Conservation (phyloP, 1,140 invertebrate species). For the Ectropis grisescens region DNA sequence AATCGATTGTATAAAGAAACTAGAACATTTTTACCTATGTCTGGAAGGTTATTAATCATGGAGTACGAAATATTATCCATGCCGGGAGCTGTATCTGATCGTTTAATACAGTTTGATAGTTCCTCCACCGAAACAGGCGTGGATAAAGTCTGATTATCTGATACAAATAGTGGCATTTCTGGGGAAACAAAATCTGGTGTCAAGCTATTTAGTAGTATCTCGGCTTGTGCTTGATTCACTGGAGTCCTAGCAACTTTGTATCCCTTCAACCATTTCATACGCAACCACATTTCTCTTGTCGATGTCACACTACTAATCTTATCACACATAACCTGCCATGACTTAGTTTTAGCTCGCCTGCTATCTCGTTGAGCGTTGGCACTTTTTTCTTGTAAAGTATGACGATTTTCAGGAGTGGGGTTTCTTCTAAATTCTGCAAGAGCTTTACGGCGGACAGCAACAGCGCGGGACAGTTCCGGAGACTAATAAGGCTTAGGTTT, state of each 20-base stretch:
- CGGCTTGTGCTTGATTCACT: not conserved
- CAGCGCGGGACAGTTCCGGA: constrained; percentile 2
- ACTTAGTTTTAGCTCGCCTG: not conserved
- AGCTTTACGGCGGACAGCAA: constrained; percentile 7
- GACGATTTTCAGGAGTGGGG: constrained; percentile 2
- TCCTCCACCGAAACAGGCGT: too few relatives aligned
- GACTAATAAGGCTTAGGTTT: constrained; percentile 7
- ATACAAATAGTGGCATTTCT: not conserved
- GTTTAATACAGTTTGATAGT: too few relatives aligned
- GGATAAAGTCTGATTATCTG: too few relatives aligned
- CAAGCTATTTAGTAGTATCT: not conserved
- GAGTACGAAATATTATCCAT: too few relatives aligned
- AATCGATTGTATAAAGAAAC: too few relatives aligned
- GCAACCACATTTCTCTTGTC: constrained; percentile 2
- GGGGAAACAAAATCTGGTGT: not conserved
- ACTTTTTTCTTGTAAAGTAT: not conserved
- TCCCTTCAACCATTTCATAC: constrained; percentile 5
- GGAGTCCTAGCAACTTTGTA: not conserved
- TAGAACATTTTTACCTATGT: too few relatives aligned
- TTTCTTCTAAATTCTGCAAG: constrained; percentile 3
- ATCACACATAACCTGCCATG: constrained; percentile 1
- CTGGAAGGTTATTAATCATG: too few relatives aligned
- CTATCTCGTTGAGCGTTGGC: not conserved
- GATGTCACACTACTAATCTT: not conserved
- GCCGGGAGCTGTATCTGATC: too few relatives aligned